Conservation (phyloP, 1,140 invertebrate species). For the Zaprionus africanus region DNA sequence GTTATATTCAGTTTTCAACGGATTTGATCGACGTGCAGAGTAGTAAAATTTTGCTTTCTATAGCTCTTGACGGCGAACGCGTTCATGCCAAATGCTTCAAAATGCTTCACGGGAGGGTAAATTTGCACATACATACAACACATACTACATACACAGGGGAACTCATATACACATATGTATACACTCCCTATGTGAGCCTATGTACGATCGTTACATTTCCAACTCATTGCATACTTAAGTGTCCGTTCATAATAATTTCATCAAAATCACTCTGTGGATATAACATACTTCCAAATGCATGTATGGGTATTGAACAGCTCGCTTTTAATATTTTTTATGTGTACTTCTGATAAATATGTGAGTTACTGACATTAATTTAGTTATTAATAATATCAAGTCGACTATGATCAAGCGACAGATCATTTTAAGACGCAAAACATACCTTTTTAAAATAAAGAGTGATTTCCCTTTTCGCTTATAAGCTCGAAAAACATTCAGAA, state of each 20-base stretch:
- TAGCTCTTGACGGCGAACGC: neutral
- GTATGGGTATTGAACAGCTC: neutral
- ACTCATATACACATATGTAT: neutral
- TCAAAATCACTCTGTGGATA: neutral
- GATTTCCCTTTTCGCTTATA: too few species aligned
- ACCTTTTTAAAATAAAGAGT: too few species aligned
- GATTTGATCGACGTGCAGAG: neutral
- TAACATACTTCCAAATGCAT: too few species aligned
- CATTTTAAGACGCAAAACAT: too few species aligned
- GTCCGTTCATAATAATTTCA: neutral
- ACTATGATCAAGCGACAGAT: too few species aligned
- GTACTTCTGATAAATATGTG: neutral
- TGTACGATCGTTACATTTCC: slow-evolving; percentile 1
- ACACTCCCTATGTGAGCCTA: neutral
- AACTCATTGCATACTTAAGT: neutral
- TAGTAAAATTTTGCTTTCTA: neutral
- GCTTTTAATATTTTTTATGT: neutral
- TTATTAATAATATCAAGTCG: too few species aligned
- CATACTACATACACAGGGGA: neutral
- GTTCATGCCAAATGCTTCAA: slow-evolving; percentile 10
- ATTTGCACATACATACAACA: neutral
- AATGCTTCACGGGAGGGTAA: slow-evolving; percentile 1
- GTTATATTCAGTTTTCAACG: slow-evolving; percentile 3
- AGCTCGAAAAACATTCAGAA: too few species aligned
- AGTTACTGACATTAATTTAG: too few species aligned